phyloP scores from a whole-genome alignment of 2,113 vertebrate species.

The Sporophila hypoxantha region DNA sequence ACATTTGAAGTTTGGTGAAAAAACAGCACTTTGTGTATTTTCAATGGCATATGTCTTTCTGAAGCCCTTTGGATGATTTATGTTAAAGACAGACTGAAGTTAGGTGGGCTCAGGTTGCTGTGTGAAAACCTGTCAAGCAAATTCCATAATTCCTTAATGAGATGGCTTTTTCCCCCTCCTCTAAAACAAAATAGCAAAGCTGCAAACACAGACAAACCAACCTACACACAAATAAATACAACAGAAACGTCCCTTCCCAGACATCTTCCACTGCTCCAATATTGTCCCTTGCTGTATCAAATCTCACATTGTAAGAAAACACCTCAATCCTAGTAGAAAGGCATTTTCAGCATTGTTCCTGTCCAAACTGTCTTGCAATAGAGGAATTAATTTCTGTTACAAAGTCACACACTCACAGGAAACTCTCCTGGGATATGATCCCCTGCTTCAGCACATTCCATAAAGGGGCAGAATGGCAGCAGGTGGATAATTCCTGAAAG shows the following conservation, averaged over 20 bases:
- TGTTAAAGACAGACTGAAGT: constrained; percentile 35
- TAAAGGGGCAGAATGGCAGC: not conserved
- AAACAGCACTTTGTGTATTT: constrained; percentile 24
- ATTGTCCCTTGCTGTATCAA: not conserved
- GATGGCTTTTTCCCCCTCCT: not conserved
- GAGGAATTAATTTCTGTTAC: not conserved
- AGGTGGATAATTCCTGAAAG: not conserved
- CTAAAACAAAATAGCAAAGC: not conserved
- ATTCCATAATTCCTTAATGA: constrained; percentile 14
- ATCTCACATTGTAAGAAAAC: not conserved
- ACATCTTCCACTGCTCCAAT: not conserved
- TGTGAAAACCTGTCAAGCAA: constrained; percentile 50
- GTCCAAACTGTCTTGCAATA: not conserved
- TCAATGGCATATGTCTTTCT: constrained; percentile 11
- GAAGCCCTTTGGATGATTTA: constrained; percentile 40
- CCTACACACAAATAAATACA: not conserved
- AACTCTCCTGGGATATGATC: not conserved
- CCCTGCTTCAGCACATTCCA: not conserved
- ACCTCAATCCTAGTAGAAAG: not conserved
- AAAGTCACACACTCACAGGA: rapidly evolving
- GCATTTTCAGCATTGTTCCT: not conserved
- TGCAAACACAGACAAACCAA: not conserved
- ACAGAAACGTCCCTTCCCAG: not conserved
- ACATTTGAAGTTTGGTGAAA: constrained; percentile 17
- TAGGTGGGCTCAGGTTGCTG: constrained; percentile 34